Percentiles rank a stretch among this genome's conserved stretches.
phyloP scores from a whole-genome alignment of 2,797 vertebrate genomes.

The Syngnathus acus region DNA sequence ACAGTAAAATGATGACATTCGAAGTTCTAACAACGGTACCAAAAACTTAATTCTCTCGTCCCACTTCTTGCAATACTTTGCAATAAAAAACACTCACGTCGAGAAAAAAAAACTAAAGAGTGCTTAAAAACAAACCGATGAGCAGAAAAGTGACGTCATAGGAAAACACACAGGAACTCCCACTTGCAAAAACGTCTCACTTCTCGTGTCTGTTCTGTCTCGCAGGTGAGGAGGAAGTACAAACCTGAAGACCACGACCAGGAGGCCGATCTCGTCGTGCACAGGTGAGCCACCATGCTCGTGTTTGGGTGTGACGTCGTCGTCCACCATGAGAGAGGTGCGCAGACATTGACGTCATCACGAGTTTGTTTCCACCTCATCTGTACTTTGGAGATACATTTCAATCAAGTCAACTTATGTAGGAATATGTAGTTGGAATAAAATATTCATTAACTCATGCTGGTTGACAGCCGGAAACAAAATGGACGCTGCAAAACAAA shows the following conservation, averaged over 20 bases:
- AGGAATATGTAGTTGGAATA: background rate
- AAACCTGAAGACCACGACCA: background rate
- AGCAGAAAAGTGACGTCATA: background rate
- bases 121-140: background rate
- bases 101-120: background rate
- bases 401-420: background rate
- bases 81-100: background rate
- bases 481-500: background rate
- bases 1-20: background rate
- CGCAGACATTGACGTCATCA: background rate
- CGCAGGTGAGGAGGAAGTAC: background rate
- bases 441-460: background rate
- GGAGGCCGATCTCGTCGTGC: background rate
- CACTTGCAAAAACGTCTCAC: background rate
- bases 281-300: background rate
- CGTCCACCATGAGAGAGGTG: background rate
- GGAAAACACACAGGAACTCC: background rate
- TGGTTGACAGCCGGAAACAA: background rate
- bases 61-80: background rate
- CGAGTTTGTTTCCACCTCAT: background rate
- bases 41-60: background rate
- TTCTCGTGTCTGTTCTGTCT: background rate
- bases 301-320: background rate
- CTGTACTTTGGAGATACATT: background rate
- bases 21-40: background rate